Conservation (phyloP, 2,113 vertebrate genomes). For the Arothron firmamentum region DNA sequence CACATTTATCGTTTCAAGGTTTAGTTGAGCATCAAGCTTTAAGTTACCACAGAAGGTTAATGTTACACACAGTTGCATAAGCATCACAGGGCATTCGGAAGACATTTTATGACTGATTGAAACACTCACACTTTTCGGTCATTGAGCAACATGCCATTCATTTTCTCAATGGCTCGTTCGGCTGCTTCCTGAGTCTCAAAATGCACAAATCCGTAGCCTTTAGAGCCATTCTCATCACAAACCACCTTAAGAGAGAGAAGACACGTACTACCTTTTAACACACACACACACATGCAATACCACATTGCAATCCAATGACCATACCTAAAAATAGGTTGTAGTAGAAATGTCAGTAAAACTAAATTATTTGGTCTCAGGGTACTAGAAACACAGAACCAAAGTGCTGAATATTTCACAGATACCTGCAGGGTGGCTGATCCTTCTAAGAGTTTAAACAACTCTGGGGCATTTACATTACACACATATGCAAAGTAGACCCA, state of each 20-base stretch:
- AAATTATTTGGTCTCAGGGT: too few relatives aligned
- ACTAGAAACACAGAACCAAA: too few relatives aligned
- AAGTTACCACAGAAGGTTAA: neutral
- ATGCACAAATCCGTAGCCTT: slow-evolving; percentile 98
- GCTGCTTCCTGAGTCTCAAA: slow-evolving; percentile 98
- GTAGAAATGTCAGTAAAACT: too few relatives aligned
- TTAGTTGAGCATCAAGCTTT: too few relatives aligned
- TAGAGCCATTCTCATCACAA: slow-evolving; percentile 98
- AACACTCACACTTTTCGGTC: slow-evolving; percentile 98
- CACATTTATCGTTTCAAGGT: too few relatives aligned
- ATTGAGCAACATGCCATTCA: slow-evolving; percentile 99
- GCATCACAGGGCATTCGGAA: neutral
- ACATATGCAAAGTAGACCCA: slow-evolving; percentile 13
- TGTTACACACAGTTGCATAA: neutral
- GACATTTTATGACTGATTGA: slow-evolving; percentile 3
- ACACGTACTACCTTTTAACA: slow-evolving; percentile 39
- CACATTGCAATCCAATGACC: neutral
- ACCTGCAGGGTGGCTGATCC: neutral
- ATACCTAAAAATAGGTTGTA: too few relatives aligned
- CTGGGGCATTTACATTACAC: slow-evolving; percentile 6
- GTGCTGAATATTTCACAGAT: neutral
- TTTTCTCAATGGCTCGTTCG: slow-evolving; percentile 98
- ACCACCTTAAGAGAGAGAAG: slow-evolving; percentile 82
- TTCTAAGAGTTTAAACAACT: neutral
- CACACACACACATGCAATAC: slow-evolving; percentile 32